Base-by-base conservation (phyloP, 2,113 vertebrate genomes). In the Rhynchomys soricoides region DNA sequence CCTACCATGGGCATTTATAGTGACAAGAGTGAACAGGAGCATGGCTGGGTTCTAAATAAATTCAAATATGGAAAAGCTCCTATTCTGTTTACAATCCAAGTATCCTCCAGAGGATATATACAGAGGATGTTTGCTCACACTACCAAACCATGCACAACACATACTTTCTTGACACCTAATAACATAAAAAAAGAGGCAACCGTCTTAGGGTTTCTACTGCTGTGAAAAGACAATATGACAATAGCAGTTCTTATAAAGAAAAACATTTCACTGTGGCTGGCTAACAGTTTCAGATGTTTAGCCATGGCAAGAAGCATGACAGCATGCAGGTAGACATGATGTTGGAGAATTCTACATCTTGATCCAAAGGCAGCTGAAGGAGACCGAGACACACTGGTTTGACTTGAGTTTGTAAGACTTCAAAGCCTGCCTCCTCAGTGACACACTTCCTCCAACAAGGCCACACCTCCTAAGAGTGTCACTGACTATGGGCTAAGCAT, bases 101-200 rank as follows among this genome's bases (percentile, higher is more conserved):
- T 99, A 98, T 99, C 99, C 96, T 99, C 99, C 97, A 99, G 99
- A 97, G 99, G 98, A 99, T 99, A 99, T 99, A 99, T 99, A 99
- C 99, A 99, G 99, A 99, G 99, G 99, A 99, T 99, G 99, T 99
- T 99, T 98, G 99, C 99, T 99, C 99, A 99, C 98, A 99, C 99
- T 99, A 99, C 99, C 99, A 99, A 99, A 99, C 99, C 99, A 98
- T 99, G 99, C 99, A 99, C 99, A 93, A 99, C 99, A 97, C 99
- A 99, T 98, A 99, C 99, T 97, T 99, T 99, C 99, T 99, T 99
- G 99, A 99, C 99, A 98, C 99, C 99, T 98, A 99, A 99, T 99
- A 99, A 99, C 98, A 99, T 99, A 99, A 99, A 99, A 98, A 99
- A 99, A 98, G 99, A 97, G 3, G 70, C 19, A 1, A 21, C 37